Evolutionary conservation across 2,113 vertebrate species (phyloP).

Genomic region (Scophthalmus maximus): DNA sequence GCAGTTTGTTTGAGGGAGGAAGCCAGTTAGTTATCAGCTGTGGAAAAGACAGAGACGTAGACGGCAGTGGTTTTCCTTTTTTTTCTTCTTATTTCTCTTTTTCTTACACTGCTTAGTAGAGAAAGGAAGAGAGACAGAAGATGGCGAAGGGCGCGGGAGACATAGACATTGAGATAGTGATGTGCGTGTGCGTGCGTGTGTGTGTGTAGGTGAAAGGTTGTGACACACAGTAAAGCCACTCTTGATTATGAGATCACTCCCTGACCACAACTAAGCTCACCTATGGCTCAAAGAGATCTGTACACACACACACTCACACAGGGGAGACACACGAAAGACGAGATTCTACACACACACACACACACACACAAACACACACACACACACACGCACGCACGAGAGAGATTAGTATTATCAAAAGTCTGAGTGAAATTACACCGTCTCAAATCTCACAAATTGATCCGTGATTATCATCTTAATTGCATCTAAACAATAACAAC

Average conservation of each 20-base stretch:
- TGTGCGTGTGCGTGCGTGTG: no score
- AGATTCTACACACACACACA: constrained; percentile 12
- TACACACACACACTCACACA: constrained; percentile 16
- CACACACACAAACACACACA: neutral
- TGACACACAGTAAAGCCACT: constrained; percentile 40
- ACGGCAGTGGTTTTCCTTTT: constrained; percentile 3
- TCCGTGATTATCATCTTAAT: constrained; percentile 64
- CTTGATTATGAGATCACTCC: constrained; percentile 62
- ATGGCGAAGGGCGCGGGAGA: neutral
- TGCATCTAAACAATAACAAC: constrained; percentile 56
- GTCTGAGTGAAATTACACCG: constrained; percentile 6
- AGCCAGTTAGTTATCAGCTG: constrained; percentile 70
- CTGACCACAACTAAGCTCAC: constrained; percentile 60
- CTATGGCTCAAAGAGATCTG: constrained; percentile 3
- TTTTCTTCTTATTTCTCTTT: neutral
- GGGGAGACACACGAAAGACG: no score
- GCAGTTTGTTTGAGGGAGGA: constrained; percentile 73
- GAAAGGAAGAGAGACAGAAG: neutral
- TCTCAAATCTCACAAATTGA: constrained; percentile 46
- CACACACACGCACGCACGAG: neutral
- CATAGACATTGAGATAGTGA: neutral
- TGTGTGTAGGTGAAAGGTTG: constrained; percentile 48
- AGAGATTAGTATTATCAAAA: neutral
- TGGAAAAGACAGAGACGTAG: constrained; percentile 29
- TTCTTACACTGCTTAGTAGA: neutral